A percentile compares a stretch with the other conserved stretches of the same genome.
phyloP scores from a whole-genome alignment of 1,140 invertebrate genomes.

The Neodiprion virginianus region DNA sequence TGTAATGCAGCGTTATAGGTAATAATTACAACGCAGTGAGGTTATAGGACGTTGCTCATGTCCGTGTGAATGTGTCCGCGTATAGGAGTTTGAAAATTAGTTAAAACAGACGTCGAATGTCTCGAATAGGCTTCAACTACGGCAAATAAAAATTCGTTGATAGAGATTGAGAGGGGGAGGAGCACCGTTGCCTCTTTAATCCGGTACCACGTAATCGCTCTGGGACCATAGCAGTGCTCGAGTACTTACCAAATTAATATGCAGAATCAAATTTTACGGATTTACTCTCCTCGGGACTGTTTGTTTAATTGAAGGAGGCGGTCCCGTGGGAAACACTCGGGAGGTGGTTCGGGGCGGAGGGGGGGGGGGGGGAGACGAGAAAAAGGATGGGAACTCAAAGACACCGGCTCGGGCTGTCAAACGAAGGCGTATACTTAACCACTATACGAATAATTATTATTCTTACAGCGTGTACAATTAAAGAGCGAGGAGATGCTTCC shows the following conservation, averaged over 20 bases:
- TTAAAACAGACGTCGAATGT: too few relatives aligned
- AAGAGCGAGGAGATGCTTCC: slow-evolving; percentile 21
- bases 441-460: slow-evolving; percentile 44
- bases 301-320: slow-evolving; percentile 46
- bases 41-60: background rate
- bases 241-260: slow-evolving; percentile 30
- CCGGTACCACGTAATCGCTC: background rate
- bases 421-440: slow-evolving; percentile 35
- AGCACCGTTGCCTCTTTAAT: background rate
- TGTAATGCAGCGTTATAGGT: slow-evolving; percentile 1
- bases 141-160: background rate
- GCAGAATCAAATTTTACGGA: slow-evolving; percentile 40
- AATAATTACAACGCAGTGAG: background rate
- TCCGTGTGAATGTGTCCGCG: too few relatives aligned
- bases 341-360: background rate
- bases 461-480: slow-evolving; percentile 42
- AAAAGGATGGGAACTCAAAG: slow-evolving; percentile 36
- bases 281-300: slow-evolving; percentile 25
- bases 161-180: background rate
- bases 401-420: slow-evolving; percentile 32
- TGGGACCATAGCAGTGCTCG: slow-evolving; percentile 1
- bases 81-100: too few relatives aligned
- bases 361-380: background rate
- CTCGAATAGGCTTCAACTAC: background rate
- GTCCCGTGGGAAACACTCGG: background rate